Percentiles rank a stretch among this genome's conserved stretches.
Evolutionary conservation across 2,888 invertebrate genomes (phyloP).

Genomic region (Diarsia mendica): DNA sequence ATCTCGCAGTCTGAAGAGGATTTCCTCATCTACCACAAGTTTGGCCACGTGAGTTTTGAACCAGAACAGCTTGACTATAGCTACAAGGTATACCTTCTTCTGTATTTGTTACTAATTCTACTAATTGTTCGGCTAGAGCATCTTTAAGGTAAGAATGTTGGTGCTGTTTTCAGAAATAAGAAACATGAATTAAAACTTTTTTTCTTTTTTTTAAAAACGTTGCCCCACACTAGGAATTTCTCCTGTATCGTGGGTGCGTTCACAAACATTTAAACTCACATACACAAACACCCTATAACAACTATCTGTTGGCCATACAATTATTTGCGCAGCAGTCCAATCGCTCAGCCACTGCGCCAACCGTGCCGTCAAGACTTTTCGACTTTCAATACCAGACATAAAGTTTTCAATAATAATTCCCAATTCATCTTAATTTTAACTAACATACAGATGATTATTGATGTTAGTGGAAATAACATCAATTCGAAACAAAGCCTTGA

Average conservation of each 20-base stretch:
- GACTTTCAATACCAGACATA: background rate
- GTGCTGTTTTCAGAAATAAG: constrained; percentile 30
- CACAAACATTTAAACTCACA: no score
- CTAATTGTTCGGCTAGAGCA: constrained; percentile 67
- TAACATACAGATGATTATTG: background rate
- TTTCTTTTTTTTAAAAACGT: no score
- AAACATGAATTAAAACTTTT: no score
- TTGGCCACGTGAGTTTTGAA: constrained; percentile 95
- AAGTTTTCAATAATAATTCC: background rate
- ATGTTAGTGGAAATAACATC: background rate
- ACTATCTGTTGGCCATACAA: no score
- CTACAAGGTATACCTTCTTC: constrained; percentile 83
- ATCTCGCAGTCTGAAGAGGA: constrained; percentile 97
- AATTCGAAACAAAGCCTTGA: background rate
- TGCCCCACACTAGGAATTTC: no score
- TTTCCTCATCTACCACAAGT: constrained; percentile 96
- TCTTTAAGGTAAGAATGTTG: constrained; percentile 51
- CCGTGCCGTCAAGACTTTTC: no score
- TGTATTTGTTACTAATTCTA: constrained; percentile 75
- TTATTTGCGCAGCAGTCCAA: no score
- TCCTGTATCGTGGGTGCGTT: no score
- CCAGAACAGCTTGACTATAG: constrained; percentile 76
- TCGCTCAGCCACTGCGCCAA: no score
- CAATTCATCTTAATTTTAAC: background rate
- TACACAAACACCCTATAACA: no score